Base-by-base conservation (phyloP, 1,140 invertebrate species). In the Prorops nasuta region DNA sequence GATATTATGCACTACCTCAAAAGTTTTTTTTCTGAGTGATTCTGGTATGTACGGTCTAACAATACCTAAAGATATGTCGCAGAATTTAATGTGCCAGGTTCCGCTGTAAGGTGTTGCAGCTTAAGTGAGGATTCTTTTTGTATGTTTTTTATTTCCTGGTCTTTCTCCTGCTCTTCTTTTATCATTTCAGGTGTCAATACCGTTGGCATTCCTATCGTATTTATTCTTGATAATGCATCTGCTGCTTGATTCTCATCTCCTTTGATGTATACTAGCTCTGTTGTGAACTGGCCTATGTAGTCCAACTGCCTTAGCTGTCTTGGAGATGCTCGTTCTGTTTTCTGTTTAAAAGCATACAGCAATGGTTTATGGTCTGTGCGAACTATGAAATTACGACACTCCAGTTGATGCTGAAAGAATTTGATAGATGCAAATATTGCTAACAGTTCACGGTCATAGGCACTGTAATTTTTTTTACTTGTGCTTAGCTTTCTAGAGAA, bases 391-490 rank as follows among this genome's bases (percentile, higher is more conserved):
- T 17, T 3, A n/a, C 31, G 3, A 12, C 44, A 54, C 46, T 62
- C 53, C 3, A 60, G 19, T 18, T 47, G 2, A 19, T 53, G 44
- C 14, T n/a, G 12, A 36, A 65, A 60, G 41, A 58, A 28, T 31
- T n/a, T n/a, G n/a, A n/a, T n/a, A n/a, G n/a, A n/a, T n/a, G n/a
- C n/a, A n/a, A n/a, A n/a, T n/a, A n/a, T 48, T 19, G n/a, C n/a
- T n/a, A n/a, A n/a, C n/a, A 24, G 22, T 44, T 73, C 58, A 9
- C 59, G 18, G 40, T 60, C 40, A 46, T 63, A 65, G 0, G 51
- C 18, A 19, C 28, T 40, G 35, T 54, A 60, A 3, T 44, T 36
- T 6, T 2, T 21, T 21, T 69, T 28, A 8, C 43, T 14, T 20
- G 3, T 16, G 10, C 15, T 46, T 2, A 66, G 32, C 35, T 54